These are phyloP conservation scores for Andrena praecox DNA, from an alignment of 2,888 invertebrate genomes.

Conservation along the genomic window DNA sequence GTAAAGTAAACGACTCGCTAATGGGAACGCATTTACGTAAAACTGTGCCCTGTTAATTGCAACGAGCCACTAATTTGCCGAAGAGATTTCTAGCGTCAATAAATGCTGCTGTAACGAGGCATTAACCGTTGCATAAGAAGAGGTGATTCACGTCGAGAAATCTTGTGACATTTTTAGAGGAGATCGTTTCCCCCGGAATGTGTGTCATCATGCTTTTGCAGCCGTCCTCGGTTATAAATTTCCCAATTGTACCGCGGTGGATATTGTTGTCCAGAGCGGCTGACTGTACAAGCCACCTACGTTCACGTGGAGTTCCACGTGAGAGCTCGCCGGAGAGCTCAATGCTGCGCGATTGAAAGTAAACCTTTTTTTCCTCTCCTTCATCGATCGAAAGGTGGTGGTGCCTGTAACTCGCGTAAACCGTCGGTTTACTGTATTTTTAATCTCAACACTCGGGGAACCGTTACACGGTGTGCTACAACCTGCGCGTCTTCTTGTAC, in stretches of 20 bases:
- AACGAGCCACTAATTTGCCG: background rate
- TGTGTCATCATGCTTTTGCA: background rate
- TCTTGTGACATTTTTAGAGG: slow-evolving; percentile 24
- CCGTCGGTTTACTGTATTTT: slow-evolving; percentile 54
- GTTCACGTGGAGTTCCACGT: slow-evolving; percentile 83
- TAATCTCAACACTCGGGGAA: slow-evolving; percentile 44
- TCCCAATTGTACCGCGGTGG: slow-evolving; percentile 42
- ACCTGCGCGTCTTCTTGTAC: slow-evolving; percentile 31
- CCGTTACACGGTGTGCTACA: slow-evolving; percentile 49
- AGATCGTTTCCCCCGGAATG: background rate
- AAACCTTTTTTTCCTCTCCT: slow-evolving; percentile 56
- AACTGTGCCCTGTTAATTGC: slow-evolving; percentile 3
- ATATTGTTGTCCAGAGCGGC: slow-evolving; percentile 31
- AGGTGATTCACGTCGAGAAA: slow-evolving; percentile 7
- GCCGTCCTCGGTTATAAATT: background rate
- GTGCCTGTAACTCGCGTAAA: slow-evolving; percentile 47
- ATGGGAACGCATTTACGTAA: slow-evolving; percentile 18
- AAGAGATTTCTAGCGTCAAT: slow-evolving; percentile 52
- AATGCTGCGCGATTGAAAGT: slow-evolving; percentile 76
- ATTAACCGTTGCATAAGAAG: slow-evolving; percentile 45
- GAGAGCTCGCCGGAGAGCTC: slow-evolving; percentile 76
- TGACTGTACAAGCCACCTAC: slow-evolving; percentile 73
- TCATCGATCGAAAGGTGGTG: slow-evolving; percentile 28
- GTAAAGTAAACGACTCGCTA: slow-evolving; percentile 31
- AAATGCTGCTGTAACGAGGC: slow-evolving; percentile 38